Base-by-base conservation (phyloP, 2,797 vertebrate genomes). In the Glossophaga mutica region DNA sequence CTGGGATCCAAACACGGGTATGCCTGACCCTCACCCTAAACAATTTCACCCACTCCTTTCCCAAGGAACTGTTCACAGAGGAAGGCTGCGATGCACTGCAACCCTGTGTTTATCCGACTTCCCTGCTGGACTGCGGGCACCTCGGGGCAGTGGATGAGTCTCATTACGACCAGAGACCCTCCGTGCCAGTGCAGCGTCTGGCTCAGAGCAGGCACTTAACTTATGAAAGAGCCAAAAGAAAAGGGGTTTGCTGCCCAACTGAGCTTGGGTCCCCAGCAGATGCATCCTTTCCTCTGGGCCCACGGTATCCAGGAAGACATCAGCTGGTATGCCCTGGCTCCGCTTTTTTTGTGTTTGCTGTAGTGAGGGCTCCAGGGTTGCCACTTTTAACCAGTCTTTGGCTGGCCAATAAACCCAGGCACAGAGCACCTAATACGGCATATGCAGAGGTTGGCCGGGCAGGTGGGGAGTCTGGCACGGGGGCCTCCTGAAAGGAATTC, bases 281-380 rank as follows among this genome's bases (percentile, higher is more conserved):
- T 14, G 24, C 59, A 32, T 34, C 8, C 14, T 76, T 22, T 19
- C 5, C 29, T 11, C 50, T 14, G 18, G 9, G 16, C 48, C 24
- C 39, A 29, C 6, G 50, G 29, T 16, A n/a, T 1, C 42, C 16
- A 77, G 34, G 18, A 8, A 8, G 7, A 34, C 2, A 2, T 6
- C 1, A 19, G 11, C 14, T 48, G 46, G 39, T 4, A n/a, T 1
- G 32, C 7, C 29, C 1, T 0, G 3, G 15, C 57, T 46, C 14
- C 3, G 22, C 39, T 32, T 21, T 55, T 55, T 34, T 18, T 10
- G 5, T 15, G 34, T 37, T 24, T 79, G 19, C n/a, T 68, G 2
- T 22, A 22, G n/a, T 18, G 5, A 16, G 46, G 92, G 26, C 46
- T 55, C 4, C 48, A 55, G 1, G 1, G 1, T 34, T n/a, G 16